Evolutionary conservation across 2,113 vertebrate genomes (phyloP).

Genomic region (Neofelis nebulosa): DNA sequence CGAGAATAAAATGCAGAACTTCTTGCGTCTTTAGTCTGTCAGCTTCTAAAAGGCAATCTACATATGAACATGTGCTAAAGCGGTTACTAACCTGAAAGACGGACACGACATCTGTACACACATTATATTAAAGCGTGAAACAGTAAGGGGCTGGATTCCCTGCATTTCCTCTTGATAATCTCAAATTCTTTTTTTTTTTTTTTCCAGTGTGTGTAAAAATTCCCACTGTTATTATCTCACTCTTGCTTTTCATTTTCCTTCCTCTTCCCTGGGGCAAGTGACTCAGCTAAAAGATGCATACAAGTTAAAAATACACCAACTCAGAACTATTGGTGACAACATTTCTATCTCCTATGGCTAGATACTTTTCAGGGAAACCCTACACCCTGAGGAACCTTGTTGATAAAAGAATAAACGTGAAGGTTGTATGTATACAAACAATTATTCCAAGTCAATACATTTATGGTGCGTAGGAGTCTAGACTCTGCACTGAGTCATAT

Average conservation of each 20-base stretch:
- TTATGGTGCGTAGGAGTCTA: background rate
- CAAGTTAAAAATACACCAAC: constrained; percentile 29
- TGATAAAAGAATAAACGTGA: constrained; percentile 1
- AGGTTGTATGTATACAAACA: background rate
- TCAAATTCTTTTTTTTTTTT: background rate
- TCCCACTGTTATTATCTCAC: constrained; percentile 13
- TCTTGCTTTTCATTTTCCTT: constrained; percentile 65
- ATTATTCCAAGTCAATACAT: constrained; percentile 27
- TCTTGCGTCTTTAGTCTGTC: background rate
- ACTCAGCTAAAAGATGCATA: constrained; percentile 42
- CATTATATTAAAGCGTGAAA: background rate
- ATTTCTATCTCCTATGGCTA: constrained; percentile 4
- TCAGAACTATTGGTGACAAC: constrained; percentile 20
- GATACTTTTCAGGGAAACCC: constrained; percentile 5
- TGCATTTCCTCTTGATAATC: background rate
- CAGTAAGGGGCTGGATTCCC: background rate
- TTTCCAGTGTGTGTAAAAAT: background rate
- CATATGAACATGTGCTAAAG: background rate
- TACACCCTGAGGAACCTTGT: background rate
- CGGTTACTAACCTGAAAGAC: background rate
- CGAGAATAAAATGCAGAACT: background rate
- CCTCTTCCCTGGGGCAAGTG: constrained; percentile 44
- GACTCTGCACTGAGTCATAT: background rate
- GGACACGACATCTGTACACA: background rate
- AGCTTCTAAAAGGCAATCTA: background rate